Base-by-base conservation (phyloP, 2,113 vertebrate genomes). In the Bufo bufo region DNA sequence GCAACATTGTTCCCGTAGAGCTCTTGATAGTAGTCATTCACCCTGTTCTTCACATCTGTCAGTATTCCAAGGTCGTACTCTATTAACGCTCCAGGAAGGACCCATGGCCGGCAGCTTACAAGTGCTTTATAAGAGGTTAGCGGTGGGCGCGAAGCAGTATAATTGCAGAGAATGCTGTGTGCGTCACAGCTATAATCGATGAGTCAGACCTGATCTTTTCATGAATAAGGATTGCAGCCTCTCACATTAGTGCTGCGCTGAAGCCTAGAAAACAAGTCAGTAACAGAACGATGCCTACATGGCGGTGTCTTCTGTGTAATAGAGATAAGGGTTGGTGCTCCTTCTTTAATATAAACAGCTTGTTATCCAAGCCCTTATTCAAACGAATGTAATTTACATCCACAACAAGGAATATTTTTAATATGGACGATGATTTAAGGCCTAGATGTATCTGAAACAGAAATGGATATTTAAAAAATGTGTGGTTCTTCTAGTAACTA, bases 101-200 rank as follows among this genome's bases (percentile, higher is more conserved):
- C 33, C 33, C 33, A 33, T 33, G 33, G 33, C 33, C 33, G 33
- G 33, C 33, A 33, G 33, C 0, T 33, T 33, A 33, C 33, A 33
- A 1, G 33, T 33, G 33, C 33, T 33, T 33, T 33, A 33, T 33
- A 33, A 33, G 33, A 33, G 49, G 49, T 52, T 19, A n/a, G n/a
- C 6, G 52, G 20, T 58, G 20, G 20, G 6, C 45, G 54, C 33
- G 13, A 14, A 43, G 56, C 56, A 19, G 8, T 43, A 80, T 59
- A 54, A 43, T 59, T 59, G 54, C 23, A 80, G 54, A 59, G 16
- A 17, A 6, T 14, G 16, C 17, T 45, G 8, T 23, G 75, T 59
- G 54, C 54, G n/a, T 80, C 78, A 80, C 78, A 43, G 11, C 14
- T 23, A 59, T 59, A 80, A 80, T 45, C 56, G 17, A 80, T 80